phyloP scores from a whole-genome alignment of 2,888 invertebrate species.

The Arge pagana region DNA sequence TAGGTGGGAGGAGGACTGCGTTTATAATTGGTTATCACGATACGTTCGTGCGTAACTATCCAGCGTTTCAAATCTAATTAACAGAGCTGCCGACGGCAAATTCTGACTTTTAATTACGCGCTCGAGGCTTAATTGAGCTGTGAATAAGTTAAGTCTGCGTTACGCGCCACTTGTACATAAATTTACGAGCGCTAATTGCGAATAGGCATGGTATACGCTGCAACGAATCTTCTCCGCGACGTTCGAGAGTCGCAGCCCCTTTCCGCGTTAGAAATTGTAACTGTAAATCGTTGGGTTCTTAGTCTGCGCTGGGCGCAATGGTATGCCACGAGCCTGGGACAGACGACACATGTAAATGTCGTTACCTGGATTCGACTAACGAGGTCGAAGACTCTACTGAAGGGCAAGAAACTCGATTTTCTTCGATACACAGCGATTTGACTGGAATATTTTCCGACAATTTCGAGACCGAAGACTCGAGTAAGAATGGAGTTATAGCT shows the following conservation, averaged over 20 bases:
- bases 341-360: too few relatives aligned
- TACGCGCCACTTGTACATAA: background rate
- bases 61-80: conserved; percentile 9
- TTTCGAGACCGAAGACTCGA: too few relatives aligned
- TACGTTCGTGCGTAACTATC: background rate
- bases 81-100: conserved; percentile 5
- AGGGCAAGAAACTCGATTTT: too few relatives aligned
- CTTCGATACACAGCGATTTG: too few relatives aligned
- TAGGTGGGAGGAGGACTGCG: background rate
- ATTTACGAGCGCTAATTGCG: background rate
- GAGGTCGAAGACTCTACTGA: too few relatives aligned
- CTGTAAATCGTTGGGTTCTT: too few relatives aligned
- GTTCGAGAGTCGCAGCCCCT: background rate
- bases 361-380: too few relatives aligned
- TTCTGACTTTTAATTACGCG: conserved; percentile 8
- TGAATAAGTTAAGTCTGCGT: background rate
- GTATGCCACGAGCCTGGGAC: too few relatives aligned
- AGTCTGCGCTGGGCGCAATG: too few relatives aligned
- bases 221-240: background rate
- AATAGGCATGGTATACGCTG: background rate
- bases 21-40: background rate
- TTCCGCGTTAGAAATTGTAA: background rate
- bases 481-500: too few relatives aligned
- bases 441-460: too few relatives aligned
- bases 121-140: conserved; percentile 5